phyloP scores from a whole-genome alignment of 2,113 vertebrate genomes.

The Pedionomus torquatus region DNA sequence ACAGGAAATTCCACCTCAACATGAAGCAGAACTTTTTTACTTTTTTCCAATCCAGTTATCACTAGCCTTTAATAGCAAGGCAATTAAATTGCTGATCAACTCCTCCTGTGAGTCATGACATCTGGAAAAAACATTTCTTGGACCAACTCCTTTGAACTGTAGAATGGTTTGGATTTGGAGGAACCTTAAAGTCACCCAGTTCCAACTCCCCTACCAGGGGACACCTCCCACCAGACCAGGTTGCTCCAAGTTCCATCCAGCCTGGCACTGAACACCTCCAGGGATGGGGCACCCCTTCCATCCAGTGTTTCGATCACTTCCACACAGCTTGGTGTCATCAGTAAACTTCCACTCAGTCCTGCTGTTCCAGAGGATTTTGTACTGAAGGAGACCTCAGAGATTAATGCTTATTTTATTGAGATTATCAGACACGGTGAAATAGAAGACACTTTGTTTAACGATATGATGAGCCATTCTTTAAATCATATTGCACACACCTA shows the following conservation, averaged over 20 bases:
- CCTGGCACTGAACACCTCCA: not conserved
- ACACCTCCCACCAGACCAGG: not conserved
- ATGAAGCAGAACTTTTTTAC: not conserved
- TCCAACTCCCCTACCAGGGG: not conserved
- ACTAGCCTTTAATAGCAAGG: not conserved
- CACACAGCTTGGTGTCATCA: not conserved
- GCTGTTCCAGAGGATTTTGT: slow-evolving; percentile 30
- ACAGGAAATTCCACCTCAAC: not conserved
- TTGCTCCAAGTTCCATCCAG: not conserved
- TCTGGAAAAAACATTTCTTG: not conserved
- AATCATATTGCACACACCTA: not conserved
- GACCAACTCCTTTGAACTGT: not conserved
- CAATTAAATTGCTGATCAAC: not conserved
- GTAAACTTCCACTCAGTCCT: not conserved
- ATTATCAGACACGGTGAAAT: not conserved
- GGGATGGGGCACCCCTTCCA: not conserved
- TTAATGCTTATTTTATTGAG: slow-evolving; percentile 16
- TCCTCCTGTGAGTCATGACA: not conserved
- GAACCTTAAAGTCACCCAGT: not conserved
- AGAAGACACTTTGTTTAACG: not conserved
- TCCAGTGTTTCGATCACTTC: not conserved
- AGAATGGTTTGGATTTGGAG: not conserved
- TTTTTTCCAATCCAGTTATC: not conserved
- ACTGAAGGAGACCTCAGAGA: slow-evolving; percentile 11
- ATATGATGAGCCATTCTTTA: not conserved